These are phyloP conservation scores for Blastobasis lacticolella DNA, from an alignment of 2,888 invertebrate genomes.

Conservation along the genomic window DNA sequence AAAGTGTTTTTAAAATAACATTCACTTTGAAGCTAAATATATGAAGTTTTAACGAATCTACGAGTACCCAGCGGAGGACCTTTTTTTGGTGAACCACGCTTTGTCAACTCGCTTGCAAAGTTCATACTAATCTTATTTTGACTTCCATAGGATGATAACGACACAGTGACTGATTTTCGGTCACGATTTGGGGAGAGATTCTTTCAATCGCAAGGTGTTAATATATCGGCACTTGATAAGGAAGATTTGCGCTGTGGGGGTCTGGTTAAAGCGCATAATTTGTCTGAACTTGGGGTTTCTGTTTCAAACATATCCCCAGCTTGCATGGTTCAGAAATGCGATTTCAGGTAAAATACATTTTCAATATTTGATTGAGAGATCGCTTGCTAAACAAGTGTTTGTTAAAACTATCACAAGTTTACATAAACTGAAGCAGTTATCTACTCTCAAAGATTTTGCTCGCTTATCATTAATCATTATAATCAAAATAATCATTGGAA, in stretches of 20 bases:
- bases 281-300: constrained; percentile 73
- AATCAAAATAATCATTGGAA: constrained; percentile 33
- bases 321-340: constrained; percentile 85
- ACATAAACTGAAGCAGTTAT: no score
- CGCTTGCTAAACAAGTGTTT: no score
- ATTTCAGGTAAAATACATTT: constrained; percentile 69
- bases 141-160: constrained; percentile 76
- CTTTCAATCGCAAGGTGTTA: constrained; percentile 78
- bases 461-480: no score
- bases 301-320: constrained; percentile 77
- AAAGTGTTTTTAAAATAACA: no score
- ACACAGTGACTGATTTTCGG: constrained; percentile 82
- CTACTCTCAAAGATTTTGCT: no score
- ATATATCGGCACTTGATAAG: constrained; percentile 82
- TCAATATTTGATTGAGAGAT: neutral
- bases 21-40: no score
- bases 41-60: no score
- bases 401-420: no score
- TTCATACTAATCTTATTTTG: neutral
- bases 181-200: constrained; percentile 80
- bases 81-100: no score
- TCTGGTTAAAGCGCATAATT: constrained; percentile 78
- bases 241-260: constrained; percentile 85
- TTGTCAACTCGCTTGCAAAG: no score
- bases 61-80: no score